Conservation (phyloP, 2,113 vertebrate species). For the Pogonocichla stellata region DNA sequence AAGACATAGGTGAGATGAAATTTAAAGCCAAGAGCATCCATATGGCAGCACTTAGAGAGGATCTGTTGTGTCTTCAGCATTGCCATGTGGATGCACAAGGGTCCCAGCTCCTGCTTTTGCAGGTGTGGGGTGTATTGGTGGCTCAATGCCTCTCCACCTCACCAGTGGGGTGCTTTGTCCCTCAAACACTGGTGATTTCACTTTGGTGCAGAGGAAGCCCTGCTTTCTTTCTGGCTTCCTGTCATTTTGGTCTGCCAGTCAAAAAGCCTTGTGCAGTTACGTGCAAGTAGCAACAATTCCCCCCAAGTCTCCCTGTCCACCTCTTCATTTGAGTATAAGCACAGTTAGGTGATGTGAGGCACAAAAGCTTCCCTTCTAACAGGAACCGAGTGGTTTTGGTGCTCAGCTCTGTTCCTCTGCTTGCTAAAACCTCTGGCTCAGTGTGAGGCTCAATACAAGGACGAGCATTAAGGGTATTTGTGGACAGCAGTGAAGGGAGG, state of each 20-base stretch:
- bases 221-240: neutral
- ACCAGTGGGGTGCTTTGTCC: neutral
- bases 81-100: rapidly evolving
- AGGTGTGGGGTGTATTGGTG: neutral
- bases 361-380: neutral
- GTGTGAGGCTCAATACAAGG: rapidly evolving
- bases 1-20: neutral
- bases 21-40: neutral
- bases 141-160: neutral
- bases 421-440: neutral
- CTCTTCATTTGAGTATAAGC: neutral
- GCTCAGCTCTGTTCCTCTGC: neutral
- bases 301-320: neutral
- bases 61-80: neutral
- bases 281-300: neutral
- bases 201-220: neutral
- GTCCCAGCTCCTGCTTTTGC: neutral
- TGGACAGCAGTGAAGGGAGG: neutral
- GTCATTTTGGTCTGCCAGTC: rapidly evolving
- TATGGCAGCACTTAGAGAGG: neutral
- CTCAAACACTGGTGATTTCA: neutral
- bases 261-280: neutral
- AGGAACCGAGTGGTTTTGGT: neutral
- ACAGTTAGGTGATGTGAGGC: rapidly evolving
- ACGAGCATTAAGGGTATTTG: neutral